These are phyloP conservation scores for Synchiropus splendidus DNA, from an alignment of 2,113 vertebrate species.

Conservation along the genomic window DNA sequence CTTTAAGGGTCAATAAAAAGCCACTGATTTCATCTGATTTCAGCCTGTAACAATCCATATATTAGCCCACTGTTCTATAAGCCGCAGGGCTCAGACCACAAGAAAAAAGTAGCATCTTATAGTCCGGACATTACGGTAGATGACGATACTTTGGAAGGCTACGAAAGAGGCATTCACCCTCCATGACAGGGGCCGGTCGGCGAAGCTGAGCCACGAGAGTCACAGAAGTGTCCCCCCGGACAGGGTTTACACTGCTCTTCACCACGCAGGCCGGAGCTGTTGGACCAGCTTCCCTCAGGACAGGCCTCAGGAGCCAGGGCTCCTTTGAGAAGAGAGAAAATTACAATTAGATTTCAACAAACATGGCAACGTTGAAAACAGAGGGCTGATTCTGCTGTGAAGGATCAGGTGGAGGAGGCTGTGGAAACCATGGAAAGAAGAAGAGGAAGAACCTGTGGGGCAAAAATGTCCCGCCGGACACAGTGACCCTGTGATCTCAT, in stretches of 20 bases:
- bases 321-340: constrained; percentile 53
- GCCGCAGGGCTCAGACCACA: too few relatives aligned
- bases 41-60: too few relatives aligned
- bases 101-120: too few relatives aligned
- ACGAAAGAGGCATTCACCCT: constrained; percentile 57
- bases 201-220: constrained; percentile 45
- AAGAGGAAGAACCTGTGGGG: constrained; percentile 63
- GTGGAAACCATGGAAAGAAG: too few relatives aligned
- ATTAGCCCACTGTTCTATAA: too few relatives aligned
- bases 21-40: too few relatives aligned
- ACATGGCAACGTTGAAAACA: background rate
- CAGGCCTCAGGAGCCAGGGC: constrained; percentile 61
- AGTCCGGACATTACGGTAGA: too few relatives aligned
- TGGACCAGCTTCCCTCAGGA: constrained; percentile 74
- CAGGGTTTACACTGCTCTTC: constrained; percentile 66
- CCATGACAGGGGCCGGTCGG: constrained; percentile 67
- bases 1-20: too few relatives aligned
- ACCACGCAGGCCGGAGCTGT: constrained; percentile 55
- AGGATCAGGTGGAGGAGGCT: too few relatives aligned
- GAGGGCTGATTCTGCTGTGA: background rate
- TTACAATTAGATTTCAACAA: background rate
- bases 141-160: too few relatives aligned
- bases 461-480: constrained; percentile 82
- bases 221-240: constrained; percentile 68
- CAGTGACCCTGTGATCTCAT: constrained; percentile 63